phyloP scores from a whole-genome alignment of 30 jellyfish, hydroid and myxozoan genomes.

The Hydractinia echinata region DNA sequence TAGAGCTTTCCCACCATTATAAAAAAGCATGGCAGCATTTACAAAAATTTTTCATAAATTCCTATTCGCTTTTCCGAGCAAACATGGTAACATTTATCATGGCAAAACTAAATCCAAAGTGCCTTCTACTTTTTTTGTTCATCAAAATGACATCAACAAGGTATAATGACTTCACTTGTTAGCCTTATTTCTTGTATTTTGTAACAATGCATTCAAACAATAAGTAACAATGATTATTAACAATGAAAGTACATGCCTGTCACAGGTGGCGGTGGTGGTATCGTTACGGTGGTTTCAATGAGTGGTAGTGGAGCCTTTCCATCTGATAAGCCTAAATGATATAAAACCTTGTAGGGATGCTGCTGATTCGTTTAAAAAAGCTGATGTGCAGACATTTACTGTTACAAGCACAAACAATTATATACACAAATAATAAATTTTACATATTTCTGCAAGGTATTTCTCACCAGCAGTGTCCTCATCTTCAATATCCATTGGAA shows the following conservation, averaged over 20 bases:
- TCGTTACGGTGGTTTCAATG: conserved; percentile 18
- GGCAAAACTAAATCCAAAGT: too few relatives aligned
- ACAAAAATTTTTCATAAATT: too few relatives aligned
- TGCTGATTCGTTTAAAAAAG: neutral
- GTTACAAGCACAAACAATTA: neutral
- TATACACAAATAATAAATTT: neutral
- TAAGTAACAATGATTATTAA: too few relatives aligned
- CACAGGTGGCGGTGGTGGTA: conserved; percentile 30
- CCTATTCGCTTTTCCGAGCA: too few relatives aligned
- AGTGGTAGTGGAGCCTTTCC: conserved; percentile 37
- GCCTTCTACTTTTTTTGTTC: too few relatives aligned
- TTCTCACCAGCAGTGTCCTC: conserved; percentile 36
- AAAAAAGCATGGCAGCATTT: too few relatives aligned
- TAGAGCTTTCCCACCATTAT: too few relatives aligned
- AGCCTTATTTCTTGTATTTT: too few relatives aligned
- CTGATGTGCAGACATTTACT: neutral
- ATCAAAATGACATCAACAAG: too few relatives aligned
- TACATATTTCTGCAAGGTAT: neutral
- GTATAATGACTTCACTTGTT: too few relatives aligned
- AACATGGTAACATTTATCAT: too few relatives aligned
- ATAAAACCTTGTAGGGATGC: neutral
- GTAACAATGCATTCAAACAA: too few relatives aligned
- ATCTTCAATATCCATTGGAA: conserved; percentile 63
- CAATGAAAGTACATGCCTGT: neutral
- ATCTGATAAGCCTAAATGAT: neutral